Conservation (phyloP, 1,140 invertebrate species). For the Rhagoletis pomonella region DNA sequence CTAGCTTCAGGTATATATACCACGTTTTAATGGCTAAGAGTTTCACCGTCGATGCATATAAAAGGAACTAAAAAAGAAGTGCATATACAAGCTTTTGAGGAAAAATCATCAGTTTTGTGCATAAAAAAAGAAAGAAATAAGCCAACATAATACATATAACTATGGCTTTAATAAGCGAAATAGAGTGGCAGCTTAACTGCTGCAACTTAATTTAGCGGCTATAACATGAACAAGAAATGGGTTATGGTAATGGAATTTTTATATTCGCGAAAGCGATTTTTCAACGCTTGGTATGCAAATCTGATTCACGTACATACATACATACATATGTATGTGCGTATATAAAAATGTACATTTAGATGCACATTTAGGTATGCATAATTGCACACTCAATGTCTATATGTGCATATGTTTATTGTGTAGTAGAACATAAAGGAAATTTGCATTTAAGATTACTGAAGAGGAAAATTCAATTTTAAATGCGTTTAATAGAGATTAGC, state of each 20-base stretch:
- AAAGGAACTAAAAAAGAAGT: constrained; percentile 4
- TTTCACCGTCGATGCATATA: background rate
- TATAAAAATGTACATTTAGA: too few relatives aligned
- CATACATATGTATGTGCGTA: too few relatives aligned
- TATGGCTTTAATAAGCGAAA: constrained; percentile 8
- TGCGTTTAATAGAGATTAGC: too few relatives aligned
- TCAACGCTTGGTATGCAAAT: background rate
- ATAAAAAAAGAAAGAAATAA: background rate
- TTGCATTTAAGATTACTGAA: too few relatives aligned
- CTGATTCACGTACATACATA: too few relatives aligned
- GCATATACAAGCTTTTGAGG: background rate
- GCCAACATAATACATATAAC: background rate
- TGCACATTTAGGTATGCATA: too few relatives aligned
- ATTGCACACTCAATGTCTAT: too few relatives aligned
- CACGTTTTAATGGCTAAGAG: background rate
- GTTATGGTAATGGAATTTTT: constrained; percentile 40
- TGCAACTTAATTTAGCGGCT: background rate
- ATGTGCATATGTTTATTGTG: too few relatives aligned
- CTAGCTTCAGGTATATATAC: background rate
- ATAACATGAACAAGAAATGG: background rate
- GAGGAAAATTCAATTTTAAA: too few relatives aligned
- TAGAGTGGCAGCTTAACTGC: background rate
- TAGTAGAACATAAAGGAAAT: too few relatives aligned
- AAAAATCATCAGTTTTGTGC: background rate
- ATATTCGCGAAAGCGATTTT: background rate